Evolutionary conservation across 2,888 invertebrate species (phyloP).

Genomic region (Caenorhabditis doughertyi): DNA sequence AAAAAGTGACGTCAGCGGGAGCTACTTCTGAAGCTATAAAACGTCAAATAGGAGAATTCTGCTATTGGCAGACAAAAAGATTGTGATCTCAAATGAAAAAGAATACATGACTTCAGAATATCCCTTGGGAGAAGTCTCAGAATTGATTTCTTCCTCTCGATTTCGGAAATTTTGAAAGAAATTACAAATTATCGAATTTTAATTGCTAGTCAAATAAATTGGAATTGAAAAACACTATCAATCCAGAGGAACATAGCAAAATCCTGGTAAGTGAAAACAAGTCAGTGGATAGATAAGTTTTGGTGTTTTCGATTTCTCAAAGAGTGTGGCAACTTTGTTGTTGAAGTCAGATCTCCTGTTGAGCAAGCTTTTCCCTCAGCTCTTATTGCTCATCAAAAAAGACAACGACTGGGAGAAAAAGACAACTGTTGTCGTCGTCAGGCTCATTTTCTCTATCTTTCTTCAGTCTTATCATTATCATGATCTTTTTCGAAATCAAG

Average conservation of each 20-base stretch:
- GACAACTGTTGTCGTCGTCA: constrained; percentile 40
- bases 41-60: not conserved
- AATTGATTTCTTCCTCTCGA: constrained; percentile 1
- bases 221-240: not conserved
- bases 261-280: constrained; percentile 13
- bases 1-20: not conserved
- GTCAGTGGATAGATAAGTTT: constrained; percentile 11
- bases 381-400: constrained; percentile 40
- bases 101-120: constrained; percentile 5
- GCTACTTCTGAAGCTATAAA: constrained; percentile 7
- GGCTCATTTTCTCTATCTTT: constrained; percentile 17
- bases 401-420: constrained; percentile 19
- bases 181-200: not conserved
- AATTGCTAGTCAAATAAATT: not conserved
- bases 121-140: constrained; percentile 8
- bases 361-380: constrained; percentile 21
- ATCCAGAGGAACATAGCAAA: not conserved
- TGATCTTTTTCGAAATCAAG: constrained; percentile 8
- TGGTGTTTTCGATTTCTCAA: constrained; percentile 30
- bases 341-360: constrained; percentile 31
- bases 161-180: not conserved
- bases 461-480: constrained; percentile 19
- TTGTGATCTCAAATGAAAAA: constrained; percentile 21
- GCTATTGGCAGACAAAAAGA: not conserved
- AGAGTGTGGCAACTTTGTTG: constrained; percentile 43